Conservation (phyloP, 2,888 invertebrate genomes). For the Yponomeuta malinellus region DNA sequence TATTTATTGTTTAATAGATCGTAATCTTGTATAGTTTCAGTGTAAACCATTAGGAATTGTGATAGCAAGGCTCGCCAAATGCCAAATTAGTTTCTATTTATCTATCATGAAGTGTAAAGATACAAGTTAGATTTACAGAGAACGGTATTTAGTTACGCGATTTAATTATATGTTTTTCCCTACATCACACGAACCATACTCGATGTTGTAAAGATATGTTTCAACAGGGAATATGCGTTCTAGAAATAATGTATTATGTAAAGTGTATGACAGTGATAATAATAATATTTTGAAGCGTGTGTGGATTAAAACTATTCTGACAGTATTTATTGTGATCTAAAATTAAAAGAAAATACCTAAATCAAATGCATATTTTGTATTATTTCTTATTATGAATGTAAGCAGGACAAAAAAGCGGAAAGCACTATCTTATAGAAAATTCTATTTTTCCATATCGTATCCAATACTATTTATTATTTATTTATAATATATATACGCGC, state of each 20-base stretch:
- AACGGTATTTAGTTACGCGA: not conserved
- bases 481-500: no score
- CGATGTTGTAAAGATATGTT: conserved; percentile 65
- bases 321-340: conserved; percentile 56
- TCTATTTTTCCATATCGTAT: not conserved
- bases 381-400: conserved; percentile 14
- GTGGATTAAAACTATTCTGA: conserved; percentile 13
- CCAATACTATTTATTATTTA: no score
- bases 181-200: conserved; percentile 25
- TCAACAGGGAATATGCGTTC: conserved; percentile 57
- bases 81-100: conserved; percentile 15
- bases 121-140: not conserved
- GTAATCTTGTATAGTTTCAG: not conserved
- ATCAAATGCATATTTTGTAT: not conserved
- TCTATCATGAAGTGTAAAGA: not conserved
- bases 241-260: not conserved
- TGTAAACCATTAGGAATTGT: conserved; percentile 12
- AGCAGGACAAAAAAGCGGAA: not conserved
- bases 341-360: conserved; percentile 28
- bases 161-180: conserved; percentile 12
- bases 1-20: conserved; percentile 48
- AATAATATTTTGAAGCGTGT: not conserved
- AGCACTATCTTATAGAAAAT: not conserved
- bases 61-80: conserved; percentile 19
- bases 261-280: conserved; percentile 5